Percentiles rank a stretch among this genome's conserved stretches.
Evolutionary conservation across 2,888 invertebrate genomes (phyloP).

Genomic region (Cheiracanthium punctorium): DNA sequence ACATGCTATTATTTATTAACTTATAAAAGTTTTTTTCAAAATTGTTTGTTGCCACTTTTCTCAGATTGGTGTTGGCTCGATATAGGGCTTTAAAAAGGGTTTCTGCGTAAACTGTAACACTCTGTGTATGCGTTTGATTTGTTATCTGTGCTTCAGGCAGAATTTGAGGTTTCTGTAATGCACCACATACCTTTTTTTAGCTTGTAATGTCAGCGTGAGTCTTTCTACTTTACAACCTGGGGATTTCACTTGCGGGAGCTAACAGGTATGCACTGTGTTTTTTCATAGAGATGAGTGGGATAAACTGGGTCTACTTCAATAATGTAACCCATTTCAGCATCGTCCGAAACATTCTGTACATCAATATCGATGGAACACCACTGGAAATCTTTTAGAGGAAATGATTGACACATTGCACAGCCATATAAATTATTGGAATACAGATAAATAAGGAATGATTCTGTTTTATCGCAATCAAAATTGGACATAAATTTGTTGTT

Average conservation of each 20-base stretch:
- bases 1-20: slow-evolving; percentile 74
- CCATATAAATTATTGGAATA: slow-evolving; percentile 70
- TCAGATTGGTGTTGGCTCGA: not conserved
- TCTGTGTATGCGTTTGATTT: too few relatives aligned
- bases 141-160: not conserved
- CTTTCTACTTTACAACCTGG: slow-evolving; percentile 12
- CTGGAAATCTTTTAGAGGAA: not conserved
- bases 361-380: not conserved
- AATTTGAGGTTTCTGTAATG: not conserved
- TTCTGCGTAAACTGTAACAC: not conserved
- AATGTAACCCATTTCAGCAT: not conserved
- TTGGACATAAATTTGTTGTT: slow-evolving; percentile 35
- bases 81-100: not conserved
- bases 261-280: too few relatives aligned
- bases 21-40: slow-evolving; percentile 76
- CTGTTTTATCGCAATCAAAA: slow-evolving; percentile 16
- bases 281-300: not conserved
- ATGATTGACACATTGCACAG: slow-evolving; percentile 7
- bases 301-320: slow-evolving; percentile 26
- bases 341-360: too few relatives aligned
- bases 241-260: not conserved
- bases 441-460: slow-evolving; percentile 73
- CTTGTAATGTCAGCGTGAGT: not conserved
- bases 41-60: slow-evolving; percentile 73
- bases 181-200: not conserved